Percentiles rank a stretch among this genome's conserved stretches.
Conservation (phyloP, 2,888 invertebrate genomes). For the Encarsia formosa region DNA sequence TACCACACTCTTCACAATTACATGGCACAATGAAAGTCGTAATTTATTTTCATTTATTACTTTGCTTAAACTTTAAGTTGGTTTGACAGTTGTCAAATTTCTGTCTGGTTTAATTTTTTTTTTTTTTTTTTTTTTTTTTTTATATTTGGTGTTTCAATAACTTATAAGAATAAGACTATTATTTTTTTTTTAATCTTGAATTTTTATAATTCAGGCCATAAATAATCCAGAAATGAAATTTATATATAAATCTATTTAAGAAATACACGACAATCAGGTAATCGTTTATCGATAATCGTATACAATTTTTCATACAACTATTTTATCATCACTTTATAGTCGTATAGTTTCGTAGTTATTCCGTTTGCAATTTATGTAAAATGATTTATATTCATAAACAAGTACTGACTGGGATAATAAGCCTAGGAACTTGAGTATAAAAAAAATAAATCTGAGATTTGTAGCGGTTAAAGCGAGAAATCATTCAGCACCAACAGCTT, state of each 20-base stretch:
- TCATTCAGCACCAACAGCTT: background rate
- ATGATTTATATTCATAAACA: conserved; percentile 9
- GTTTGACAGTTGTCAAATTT: background rate
- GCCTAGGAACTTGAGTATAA: conserved; percentile 25
- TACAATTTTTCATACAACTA: conserved; percentile 13
- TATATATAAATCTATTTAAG: conserved; percentile 4
- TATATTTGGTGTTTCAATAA: conserved; percentile 26
- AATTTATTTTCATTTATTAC: conserved; percentile 18
- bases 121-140: conserved; percentile 1
- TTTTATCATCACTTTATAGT: background rate
- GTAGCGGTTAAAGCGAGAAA: conserved; percentile 13
- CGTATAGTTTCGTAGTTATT: background rate
- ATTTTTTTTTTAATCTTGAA: too few species aligned
- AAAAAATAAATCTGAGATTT: conserved; percentile 11
- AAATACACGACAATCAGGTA: conserved; percentile 14
- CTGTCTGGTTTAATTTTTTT: conserved; percentile 4
- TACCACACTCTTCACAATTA: conserved; percentile 45
- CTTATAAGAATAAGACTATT: conserved; percentile 11
- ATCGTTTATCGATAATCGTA: conserved; percentile 6
- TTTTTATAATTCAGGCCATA: too few species aligned
- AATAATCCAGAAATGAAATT: conserved; percentile 4
- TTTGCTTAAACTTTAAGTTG: conserved; percentile 5
- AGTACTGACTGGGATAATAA: conserved; percentile 16
- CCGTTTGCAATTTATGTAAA: conserved; percentile 19
- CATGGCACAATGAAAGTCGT: conserved; percentile 44